phyloP scores from a whole-genome alignment of 2,113 vertebrate genomes.

The Aplodontia rufa region DNA sequence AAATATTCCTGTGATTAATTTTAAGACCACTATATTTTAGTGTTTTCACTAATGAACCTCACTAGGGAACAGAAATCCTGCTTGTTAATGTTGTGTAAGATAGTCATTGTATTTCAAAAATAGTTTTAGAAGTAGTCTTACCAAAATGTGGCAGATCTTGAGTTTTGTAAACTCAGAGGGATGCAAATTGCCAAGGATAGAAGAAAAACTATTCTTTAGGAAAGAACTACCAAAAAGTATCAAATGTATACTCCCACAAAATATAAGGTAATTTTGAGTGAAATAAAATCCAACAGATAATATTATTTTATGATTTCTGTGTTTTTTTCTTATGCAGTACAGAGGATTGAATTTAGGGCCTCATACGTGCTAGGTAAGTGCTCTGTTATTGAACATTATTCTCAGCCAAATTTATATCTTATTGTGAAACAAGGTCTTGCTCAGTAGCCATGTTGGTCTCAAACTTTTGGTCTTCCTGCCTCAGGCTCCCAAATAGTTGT shows the following conservation, averaged over 20 bases:
- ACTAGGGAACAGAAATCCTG: neutral
- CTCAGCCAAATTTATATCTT: neutral
- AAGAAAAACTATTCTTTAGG: neutral
- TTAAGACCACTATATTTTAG: neutral
- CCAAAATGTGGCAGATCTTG: neutral
- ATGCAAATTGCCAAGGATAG: neutral
- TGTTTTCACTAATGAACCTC: slow-evolving; percentile 6
- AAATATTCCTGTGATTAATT: neutral
- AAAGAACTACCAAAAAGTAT: neutral
- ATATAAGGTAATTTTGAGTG: neutral
- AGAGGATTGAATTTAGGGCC: neutral
- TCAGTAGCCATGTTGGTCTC: neutral
- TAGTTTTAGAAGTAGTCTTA: neutral
- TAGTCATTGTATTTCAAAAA: neutral
- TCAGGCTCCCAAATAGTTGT: neutral
- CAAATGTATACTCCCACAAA: neutral
- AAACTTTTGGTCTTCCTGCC: neutral
- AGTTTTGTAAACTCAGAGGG: neutral
- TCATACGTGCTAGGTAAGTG: neutral
- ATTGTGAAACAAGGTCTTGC: neutral
- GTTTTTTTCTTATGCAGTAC: neutral
- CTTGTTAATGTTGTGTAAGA: neutral
- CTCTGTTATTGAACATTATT: neutral
- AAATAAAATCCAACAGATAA: neutral
- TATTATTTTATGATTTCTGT: neutral